Conservation (phyloP, 2,113 vertebrate genomes). For the Elanoides forficatus region DNA sequence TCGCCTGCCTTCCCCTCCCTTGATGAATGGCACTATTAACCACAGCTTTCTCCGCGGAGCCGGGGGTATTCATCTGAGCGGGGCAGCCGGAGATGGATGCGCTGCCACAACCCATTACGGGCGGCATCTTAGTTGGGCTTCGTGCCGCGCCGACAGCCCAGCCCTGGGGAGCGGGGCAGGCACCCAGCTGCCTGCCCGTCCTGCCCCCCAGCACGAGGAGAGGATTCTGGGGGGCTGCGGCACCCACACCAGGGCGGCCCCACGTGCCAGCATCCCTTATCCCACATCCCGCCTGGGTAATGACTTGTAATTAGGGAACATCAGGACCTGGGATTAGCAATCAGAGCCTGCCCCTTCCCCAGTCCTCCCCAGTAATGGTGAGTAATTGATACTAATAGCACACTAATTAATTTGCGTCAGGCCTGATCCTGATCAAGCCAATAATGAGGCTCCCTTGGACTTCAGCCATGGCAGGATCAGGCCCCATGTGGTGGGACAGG, state of each 20-base stretch:
- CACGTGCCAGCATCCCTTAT: neutral
- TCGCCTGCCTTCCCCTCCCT: neutral
- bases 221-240: no score
- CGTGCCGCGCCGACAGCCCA: rapidly evolving
- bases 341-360: slow-evolving; percentile 40
- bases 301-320: slow-evolving; percentile 27
- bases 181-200: neutral
- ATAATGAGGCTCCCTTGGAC: neutral
- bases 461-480: neutral
- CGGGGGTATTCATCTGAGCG: neutral
- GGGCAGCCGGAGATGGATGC: neutral
- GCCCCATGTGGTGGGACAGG: rapidly evolving
- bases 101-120: neutral
- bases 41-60: neutral
- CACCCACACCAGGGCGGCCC: neutral
- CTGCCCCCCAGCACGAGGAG: neutral
- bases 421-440: slow-evolving; percentile 24
- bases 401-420: slow-evolving; percentile 43
- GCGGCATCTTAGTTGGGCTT: neutral
- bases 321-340: slow-evolving; percentile 25
- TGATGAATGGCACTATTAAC: slow-evolving; percentile 20
- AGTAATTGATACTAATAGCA: slow-evolving; percentile 53
- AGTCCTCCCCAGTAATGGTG: slow-evolving; percentile 30
- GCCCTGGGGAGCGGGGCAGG: neutral
- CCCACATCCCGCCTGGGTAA: neutral